Conservation (phyloP, 2,797 vertebrate species). For the Propithecus deckenii region DNA sequence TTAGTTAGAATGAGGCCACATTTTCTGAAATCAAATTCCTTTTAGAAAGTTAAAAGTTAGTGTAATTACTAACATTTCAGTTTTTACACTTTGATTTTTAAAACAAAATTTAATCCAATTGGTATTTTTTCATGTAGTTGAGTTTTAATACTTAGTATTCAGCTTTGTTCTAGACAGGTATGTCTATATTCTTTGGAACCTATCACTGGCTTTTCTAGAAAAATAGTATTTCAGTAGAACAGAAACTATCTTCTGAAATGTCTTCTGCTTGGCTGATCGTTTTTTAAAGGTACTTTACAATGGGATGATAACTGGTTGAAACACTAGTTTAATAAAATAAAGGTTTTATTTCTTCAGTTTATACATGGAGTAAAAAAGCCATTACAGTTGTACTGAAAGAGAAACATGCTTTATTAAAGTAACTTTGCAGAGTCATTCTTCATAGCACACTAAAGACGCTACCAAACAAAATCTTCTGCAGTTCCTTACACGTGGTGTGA, state of each 20-base stretch:
- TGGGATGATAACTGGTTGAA: constrained; percentile 8
- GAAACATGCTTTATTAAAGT: constrained; percentile 40
- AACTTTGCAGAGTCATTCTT: not conserved
- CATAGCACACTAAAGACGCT: not conserved
- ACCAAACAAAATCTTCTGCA: not conserved
- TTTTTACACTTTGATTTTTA: constrained; percentile 41
- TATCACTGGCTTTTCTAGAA: constrained; percentile 12
- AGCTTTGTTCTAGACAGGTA: not conserved
- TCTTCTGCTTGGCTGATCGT: not conserved
- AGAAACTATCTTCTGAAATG: not conserved
- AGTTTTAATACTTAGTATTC: constrained; percentile 28
- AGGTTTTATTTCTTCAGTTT: constrained; percentile 44
- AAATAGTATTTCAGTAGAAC: not conserved
- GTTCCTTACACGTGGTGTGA: not conserved
- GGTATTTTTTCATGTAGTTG: constrained; percentile 2
- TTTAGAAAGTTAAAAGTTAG: constrained; percentile 44
- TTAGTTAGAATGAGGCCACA: not conserved
- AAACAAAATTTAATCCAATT: constrained; percentile 11
- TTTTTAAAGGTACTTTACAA: not conserved
- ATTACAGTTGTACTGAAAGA: constrained; percentile 23
- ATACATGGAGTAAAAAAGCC: not conserved
- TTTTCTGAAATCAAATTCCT: constrained; percentile 35
- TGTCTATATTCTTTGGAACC: not conserved
- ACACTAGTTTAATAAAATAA: not conserved
- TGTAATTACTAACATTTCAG: constrained; percentile 11